Evolutionary conservation across 2,888 invertebrate species (phyloP), one percentile per base, ranked within the genome.

Genomic region (Baccha elongata): DNA sequence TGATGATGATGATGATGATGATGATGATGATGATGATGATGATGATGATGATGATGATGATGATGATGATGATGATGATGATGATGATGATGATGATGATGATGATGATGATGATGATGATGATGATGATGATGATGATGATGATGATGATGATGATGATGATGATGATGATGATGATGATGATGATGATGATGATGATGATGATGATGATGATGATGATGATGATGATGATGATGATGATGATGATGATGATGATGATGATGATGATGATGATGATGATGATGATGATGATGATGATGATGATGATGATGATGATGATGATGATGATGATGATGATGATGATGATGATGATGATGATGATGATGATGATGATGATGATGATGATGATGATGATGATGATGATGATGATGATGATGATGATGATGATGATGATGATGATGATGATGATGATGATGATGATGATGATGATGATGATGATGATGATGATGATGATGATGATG

Each of bases 351-450:
- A 32, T 32, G 32, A 32, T 32, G 32, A 32, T 32, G 32, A 32
- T 32, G 32, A 32, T 32, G 15, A 10, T 32, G 7, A 15, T 44
- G 44, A 44, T 19, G 44, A 19, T 19, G 44, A 53, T 71, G 71
- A 11, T 84, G 55, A 58, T 42, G 68, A 15, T 46, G 6, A 13
- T 29, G 26, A 44, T 19, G 44, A 44, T 44, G 44, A 44, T 44
- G 44, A 44, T 19, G 44, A 44, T 44, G 32, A 32, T 32, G 84
- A 44, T 32, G 32, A 32, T 32, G 87, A 2, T 88, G 88, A 58
- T 88, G 88, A 1, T 89, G 69, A 80, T 44, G 44, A 19, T 44
- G 44, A 44, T 44, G 44, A 44, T 44, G 44, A 44, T 44, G 44
- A 44, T 44, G 44, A 44, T 44, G 44, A 44, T 44, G 44, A 44